These are phyloP conservation scores for Cylindroiulus punctatus DNA, from an alignment of 2,888 invertebrate genomes.

Conservation along the genomic window DNA sequence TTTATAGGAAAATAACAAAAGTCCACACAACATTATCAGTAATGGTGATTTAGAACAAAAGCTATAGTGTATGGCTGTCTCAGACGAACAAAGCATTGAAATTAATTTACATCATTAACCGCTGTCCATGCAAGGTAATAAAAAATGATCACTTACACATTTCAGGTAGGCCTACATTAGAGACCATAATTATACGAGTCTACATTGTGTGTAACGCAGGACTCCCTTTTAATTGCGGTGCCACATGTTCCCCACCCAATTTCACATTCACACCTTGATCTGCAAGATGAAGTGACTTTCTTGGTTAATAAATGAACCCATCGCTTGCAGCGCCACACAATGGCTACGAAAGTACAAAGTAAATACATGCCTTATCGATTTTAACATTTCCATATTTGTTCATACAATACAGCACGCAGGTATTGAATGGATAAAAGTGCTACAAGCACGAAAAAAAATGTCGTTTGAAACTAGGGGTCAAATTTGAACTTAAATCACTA, in stretches of 20 bases:
- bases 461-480: no score
- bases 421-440: neutral
- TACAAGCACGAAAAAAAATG: no score
- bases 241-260: constrained; percentile 39
- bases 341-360: neutral
- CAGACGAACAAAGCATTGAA: neutral
- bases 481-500: no score
- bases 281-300: neutral
- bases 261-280: constrained; percentile 35
- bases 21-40: constrained; percentile 27
- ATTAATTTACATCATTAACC: constrained; percentile 20
- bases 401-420: neutral
- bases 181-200: neutral
- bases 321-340: neutral
- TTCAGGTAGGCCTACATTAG: constrained; percentile 44
- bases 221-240: constrained; percentile 28
- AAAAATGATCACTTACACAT: constrained; percentile 47
- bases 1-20: neutral
- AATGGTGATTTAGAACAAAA: constrained; percentile 23
- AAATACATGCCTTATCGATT: neutral
- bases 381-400: neutral
- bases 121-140: neutral
- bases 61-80: constrained; percentile 33
- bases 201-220: neutral
- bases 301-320: neutral